Conservation (phyloP, 2,797 vertebrate genomes). For the Chelidonichthys spinosus region DNA sequence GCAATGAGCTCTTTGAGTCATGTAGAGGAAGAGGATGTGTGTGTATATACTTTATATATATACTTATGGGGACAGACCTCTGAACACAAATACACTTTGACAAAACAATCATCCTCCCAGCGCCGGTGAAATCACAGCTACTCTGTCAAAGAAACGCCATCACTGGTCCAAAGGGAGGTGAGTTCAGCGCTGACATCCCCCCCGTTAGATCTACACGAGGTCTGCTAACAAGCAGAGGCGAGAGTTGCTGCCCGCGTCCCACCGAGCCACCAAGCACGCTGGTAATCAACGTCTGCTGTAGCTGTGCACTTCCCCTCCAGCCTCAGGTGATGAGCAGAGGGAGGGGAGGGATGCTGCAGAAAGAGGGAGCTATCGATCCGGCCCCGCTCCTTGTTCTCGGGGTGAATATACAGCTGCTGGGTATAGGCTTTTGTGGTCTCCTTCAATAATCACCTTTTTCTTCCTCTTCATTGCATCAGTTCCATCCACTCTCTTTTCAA, state of each 20-base stretch:
- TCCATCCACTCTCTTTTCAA: constrained; percentile 43
- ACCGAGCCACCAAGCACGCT: constrained; percentile 57
- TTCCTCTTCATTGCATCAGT: constrained; percentile 15
- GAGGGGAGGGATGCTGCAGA: constrained; percentile 27
- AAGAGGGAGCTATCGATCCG: constrained; percentile 68
- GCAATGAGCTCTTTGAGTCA: constrained; percentile 4
- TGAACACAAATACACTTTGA: constrained; percentile 50
- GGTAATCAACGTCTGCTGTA: constrained; percentile 71
- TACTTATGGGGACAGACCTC: not conserved
- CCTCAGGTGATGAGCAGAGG: constrained; percentile 63
- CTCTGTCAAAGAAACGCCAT: constrained; percentile 52
- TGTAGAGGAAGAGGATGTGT: constrained; percentile 2
- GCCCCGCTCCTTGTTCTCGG: constrained; percentile 69
- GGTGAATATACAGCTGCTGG: constrained; percentile 70
- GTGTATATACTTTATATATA: no score
- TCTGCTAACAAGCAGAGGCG: constrained; percentile 64
- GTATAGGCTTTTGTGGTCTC: constrained; percentile 70
- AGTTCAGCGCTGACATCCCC: constrained; percentile 53
- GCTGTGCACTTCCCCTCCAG: constrained; percentile 56
- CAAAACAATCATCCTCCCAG: constrained; percentile 51
- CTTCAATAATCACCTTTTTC: constrained; percentile 69
- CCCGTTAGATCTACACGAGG: constrained; percentile 46
- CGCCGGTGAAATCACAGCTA: constrained; percentile 42
- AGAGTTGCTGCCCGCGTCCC: constrained; percentile 54
- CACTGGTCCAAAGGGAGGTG: constrained; percentile 57